Base-by-base conservation (phyloP, 2,888 invertebrate species). In the Chrysolina oricalcia region DNA sequence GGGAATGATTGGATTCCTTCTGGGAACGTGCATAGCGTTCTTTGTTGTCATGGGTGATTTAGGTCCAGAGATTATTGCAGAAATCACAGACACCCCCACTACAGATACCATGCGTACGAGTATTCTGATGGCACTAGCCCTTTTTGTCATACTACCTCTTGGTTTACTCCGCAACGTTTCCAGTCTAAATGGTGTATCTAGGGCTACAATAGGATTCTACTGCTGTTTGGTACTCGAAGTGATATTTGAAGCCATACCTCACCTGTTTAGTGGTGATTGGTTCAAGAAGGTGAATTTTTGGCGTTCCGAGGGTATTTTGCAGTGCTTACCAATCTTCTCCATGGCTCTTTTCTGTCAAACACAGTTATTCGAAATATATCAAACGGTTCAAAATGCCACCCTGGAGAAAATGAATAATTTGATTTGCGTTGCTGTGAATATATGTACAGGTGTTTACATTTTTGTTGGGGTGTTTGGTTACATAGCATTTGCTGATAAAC, bases 41-140 rank as follows among this genome's bases (percentile, higher is more conserved):
- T 97, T 97, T 88, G 98, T 99, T 19, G 97, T 99, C n/a, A 96
- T 99, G 80, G 99, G 99, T 0, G 99, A 99, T 87, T 90, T 99
- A 63, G 98, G 97, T 0, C 98, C 99, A 19, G 95, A 95, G 85
- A 96, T 98, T 74, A 90, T 97, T 19, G 92, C 95, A 0, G 95
- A 97, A 87, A 90, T 96, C 83, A 92, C 83, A 62, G 86, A 85
- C 65, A 82, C 81, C 41, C 76, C 80, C 71, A 83, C 82, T 48
- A 86, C 85, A 41, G 83, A 81, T 74, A 86, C 85, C 85, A 88
- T 87, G 86, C 91, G 95, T 80, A 93, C 92, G 0, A 91, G 92
- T 83, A 91, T 94, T 81, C 92, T 95, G 89, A 89, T 94, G 73
- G 91, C 92, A 13, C 91, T 96, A 5, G 95, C 94, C 0, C 83